Evolutionary conservation across 2,888 invertebrate genomes (phyloP).

Genomic region (Anaspis maculata): DNA sequence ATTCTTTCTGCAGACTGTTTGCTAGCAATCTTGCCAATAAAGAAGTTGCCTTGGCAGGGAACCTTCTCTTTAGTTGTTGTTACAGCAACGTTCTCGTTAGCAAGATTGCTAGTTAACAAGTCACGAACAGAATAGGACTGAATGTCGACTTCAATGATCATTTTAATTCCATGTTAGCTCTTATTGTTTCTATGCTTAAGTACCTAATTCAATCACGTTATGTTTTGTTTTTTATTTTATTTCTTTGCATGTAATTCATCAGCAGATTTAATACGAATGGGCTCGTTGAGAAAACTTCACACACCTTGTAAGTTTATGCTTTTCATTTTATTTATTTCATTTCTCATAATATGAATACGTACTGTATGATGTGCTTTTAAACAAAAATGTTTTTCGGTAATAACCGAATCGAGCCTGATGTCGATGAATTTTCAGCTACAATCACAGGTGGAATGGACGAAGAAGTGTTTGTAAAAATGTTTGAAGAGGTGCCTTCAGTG

Average conservation of each 20-base stretch:
- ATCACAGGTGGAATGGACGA: constrained; percentile 80
- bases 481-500: constrained; percentile 74
- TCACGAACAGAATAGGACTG: neutral
- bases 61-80: too few relatives aligned
- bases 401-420: too few relatives aligned
- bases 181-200: constrained; percentile 15
- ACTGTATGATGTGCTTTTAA: too few relatives aligned
- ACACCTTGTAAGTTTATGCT: neutral
- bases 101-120: too few relatives aligned
- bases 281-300: constrained; percentile 27
- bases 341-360: too few relatives aligned
- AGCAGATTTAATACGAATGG: constrained; percentile 32
- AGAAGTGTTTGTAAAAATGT: constrained; percentile 78
- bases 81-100: too few relatives aligned
- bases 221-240: constrained; percentile 21
- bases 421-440: neutral
- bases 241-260: constrained; percentile 27
- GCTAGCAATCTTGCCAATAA: too few relatives aligned
- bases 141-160: constrained; percentile 3
- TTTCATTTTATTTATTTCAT: neutral
- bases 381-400: too few relatives aligned
- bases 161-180: constrained; percentile 9
- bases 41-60: too few relatives aligned
- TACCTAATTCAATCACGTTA: constrained; percentile 19
- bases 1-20: too few relatives aligned